Base-by-base conservation (phyloP, 2,888 invertebrate species). In the Lithophane ornitopus region DNA sequence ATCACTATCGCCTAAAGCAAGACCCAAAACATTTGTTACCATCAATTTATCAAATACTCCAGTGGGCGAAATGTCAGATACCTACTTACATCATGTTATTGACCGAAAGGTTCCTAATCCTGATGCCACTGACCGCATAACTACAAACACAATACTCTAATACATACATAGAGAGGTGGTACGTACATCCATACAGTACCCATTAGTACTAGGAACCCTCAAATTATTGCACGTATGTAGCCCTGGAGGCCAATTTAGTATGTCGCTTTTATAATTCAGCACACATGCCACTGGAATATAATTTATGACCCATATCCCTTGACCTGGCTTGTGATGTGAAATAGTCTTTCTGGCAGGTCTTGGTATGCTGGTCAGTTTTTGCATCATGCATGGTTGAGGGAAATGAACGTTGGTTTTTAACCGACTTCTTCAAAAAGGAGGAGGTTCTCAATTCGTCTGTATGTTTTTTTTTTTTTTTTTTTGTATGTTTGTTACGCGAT, bases 231-330 rank as follows among this genome's bases (percentile, higher is more conserved):
- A 88, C 90, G 89, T 88, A 89, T 74, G 61, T 78, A 61, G 83
- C 88, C 87, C 86, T 90, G 89, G 90, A 91, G 90, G 91, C 82
- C 90, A 90, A 88, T 89, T 89, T 90, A 89, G 87, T 94, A 80
- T 94, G 94, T 91, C 94, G 87, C 89, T 83, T 84, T 95, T 93
- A 90, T 85, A 88, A 95, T 94, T 90, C 94, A 84, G 26, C 46
- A 71, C 72, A 87, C 92, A 89, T 90, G 75, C 92, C 91, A 91
- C 91, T 87, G 88, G 93, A 93, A 94, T 93, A 89, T 87, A 79
- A 87, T 87, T 82, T 28, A 34, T 2, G 1, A 58, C 91, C 88
- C 90, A 28, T 76, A 41, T 67, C 74, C 46, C 14, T 46, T 75
- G 87, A 88, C 63, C 89, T 81, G 62, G 46, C 41, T 73, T 8